phyloP scores from a whole-genome alignment of 2,113 vertebrate species.

The Prinia subflava region DNA sequence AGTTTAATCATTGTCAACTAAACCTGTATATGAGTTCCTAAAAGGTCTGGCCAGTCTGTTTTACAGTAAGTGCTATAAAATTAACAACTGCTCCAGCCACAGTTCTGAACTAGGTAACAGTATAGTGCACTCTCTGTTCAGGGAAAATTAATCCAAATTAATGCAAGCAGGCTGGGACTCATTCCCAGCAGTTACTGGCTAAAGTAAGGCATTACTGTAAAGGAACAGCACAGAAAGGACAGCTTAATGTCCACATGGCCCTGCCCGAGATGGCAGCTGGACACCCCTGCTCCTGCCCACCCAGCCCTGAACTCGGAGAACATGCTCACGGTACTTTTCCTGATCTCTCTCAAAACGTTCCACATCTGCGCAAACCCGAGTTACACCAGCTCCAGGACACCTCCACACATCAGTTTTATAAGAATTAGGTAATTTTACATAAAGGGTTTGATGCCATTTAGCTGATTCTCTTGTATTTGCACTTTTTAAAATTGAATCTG shows the following conservation, averaged over 20 bases:
- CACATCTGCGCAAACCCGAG: background rate
- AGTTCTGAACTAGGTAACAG: background rate
- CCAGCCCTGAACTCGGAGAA: background rate
- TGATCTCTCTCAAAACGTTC: background rate
- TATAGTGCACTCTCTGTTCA: background rate
- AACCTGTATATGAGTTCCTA: background rate
- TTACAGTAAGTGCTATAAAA: conserved; percentile 6
- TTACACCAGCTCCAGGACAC: background rate
- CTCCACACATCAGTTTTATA: background rate
- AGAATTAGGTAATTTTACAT: background rate
- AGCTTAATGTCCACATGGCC: background rate
- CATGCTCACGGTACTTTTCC: background rate
- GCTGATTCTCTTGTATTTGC: background rate
- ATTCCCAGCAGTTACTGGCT: background rate
- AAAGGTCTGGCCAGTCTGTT: background rate
- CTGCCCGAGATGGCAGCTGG: background rate
- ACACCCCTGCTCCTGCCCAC: background rate
- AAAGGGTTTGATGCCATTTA: background rate
- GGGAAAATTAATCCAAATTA: conserved; percentile 42
- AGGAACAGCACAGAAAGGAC: background rate
- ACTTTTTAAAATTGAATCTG: background rate
- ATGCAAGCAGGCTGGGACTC: background rate
- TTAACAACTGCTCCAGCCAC: conserved; percentile 2
- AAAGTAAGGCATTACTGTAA: background rate
- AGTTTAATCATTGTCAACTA: background rate